Percentiles rank a stretch among this genome's conserved stretches.
These are phyloP conservation scores for Campoplex nolae DNA, from an alignment of 2,888 invertebrate species.

Conservation along the genomic window DNA sequence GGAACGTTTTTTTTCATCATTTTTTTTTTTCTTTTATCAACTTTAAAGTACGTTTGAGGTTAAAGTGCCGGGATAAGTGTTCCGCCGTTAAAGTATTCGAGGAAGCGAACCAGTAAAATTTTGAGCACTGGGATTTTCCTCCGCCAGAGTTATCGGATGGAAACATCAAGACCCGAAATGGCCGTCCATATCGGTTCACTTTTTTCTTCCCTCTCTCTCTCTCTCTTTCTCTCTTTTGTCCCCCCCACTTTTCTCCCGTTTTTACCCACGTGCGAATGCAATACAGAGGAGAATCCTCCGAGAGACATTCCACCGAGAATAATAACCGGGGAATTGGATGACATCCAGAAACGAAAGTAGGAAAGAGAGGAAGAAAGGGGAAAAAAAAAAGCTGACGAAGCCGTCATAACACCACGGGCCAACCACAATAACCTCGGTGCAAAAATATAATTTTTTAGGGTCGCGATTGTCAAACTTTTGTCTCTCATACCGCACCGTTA, in stretches of 20 bases:
- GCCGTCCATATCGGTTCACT: slow-evolving; percentile 34
- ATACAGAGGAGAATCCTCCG: slow-evolving; percentile 24
- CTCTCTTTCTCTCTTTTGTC: neutral
- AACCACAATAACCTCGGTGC: slow-evolving; percentile 19
- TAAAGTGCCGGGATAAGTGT: slow-evolving; percentile 29
- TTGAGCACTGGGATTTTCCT: slow-evolving; percentile 34
- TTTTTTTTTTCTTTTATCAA: neutral
- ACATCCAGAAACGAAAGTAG: slow-evolving; percentile 60
- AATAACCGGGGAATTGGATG: slow-evolving; percentile 60
- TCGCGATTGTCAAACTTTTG: slow-evolving; percentile 1
- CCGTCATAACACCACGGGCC: slow-evolving; percentile 33
- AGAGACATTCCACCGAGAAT: slow-evolving; percentile 53
- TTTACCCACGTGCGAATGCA: slow-evolving; percentile 48
- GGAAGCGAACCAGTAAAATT: slow-evolving; percentile 39
- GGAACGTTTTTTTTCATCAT: neutral
- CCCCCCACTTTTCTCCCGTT: neutral
- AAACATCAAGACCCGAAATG: slow-evolving; percentile 25
- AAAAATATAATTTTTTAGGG: slow-evolving; percentile 17
- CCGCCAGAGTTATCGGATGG: slow-evolving; percentile 31
- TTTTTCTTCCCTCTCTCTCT: neutral
- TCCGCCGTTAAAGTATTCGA: slow-evolving; percentile 25
- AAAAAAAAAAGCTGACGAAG: slow-evolving; percentile 57
- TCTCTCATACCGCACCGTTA: neutral
- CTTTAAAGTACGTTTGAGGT: neutral
- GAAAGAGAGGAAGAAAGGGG: neutral